Percentiles rank a stretch among this genome's conserved stretches.
phyloP scores from a whole-genome alignment of 2,888 invertebrate species.

The Byasa hedistus region DNA sequence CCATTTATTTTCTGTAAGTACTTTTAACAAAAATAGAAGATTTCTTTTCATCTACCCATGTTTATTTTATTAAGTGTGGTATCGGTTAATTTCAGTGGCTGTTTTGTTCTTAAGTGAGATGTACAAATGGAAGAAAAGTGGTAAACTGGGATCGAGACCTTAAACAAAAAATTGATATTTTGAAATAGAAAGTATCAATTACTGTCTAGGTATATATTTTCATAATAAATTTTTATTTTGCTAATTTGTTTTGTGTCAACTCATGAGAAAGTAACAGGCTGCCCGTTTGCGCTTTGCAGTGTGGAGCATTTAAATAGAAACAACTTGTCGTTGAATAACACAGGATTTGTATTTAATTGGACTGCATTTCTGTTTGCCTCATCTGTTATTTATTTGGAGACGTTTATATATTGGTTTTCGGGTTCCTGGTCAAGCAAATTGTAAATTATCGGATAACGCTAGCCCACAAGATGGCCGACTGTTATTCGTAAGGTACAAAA shows the following conservation, averaged over 20 bases:
- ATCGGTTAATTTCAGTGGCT: slow-evolving; percentile 60
- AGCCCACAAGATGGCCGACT: slow-evolving; percentile 80
- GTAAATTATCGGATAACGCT: slow-evolving; percentile 74
- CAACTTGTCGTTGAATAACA: slow-evolving; percentile 46
- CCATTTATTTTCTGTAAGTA: slow-evolving; percentile 36
- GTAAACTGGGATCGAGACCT: slow-evolving; percentile 56
- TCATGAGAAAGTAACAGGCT: slow-evolving; percentile 59
- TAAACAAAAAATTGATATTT: slow-evolving; percentile 40
- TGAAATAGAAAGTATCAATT: slow-evolving; percentile 40
- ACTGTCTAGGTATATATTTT: not conserved
- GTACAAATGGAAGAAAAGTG: slow-evolving; percentile 67
- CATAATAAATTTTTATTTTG: slow-evolving; percentile 28
- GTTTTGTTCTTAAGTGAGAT: slow-evolving; percentile 71
- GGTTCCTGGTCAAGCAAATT: slow-evolving; percentile 55
- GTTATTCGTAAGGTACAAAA: slow-evolving; percentile 77
- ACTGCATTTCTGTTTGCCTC: slow-evolving; percentile 46
- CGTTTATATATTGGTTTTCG: slow-evolving; percentile 45
- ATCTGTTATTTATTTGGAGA: slow-evolving; percentile 45
- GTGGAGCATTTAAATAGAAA: slow-evolving; percentile 53
- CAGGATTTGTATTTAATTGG: slow-evolving; percentile 47
- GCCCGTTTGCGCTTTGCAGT: slow-evolving; percentile 68
- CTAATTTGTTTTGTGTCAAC: slow-evolving; percentile 33
- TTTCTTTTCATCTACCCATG: slow-evolving; percentile 24
- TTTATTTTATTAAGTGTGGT: slow-evolving; percentile 44
- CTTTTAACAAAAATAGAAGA: slow-evolving; percentile 33